These are phyloP conservation scores for Cyanocitta stelleri DNA, from an alignment of 2,113 vertebrate species.

Conservation along the genomic window DNA sequence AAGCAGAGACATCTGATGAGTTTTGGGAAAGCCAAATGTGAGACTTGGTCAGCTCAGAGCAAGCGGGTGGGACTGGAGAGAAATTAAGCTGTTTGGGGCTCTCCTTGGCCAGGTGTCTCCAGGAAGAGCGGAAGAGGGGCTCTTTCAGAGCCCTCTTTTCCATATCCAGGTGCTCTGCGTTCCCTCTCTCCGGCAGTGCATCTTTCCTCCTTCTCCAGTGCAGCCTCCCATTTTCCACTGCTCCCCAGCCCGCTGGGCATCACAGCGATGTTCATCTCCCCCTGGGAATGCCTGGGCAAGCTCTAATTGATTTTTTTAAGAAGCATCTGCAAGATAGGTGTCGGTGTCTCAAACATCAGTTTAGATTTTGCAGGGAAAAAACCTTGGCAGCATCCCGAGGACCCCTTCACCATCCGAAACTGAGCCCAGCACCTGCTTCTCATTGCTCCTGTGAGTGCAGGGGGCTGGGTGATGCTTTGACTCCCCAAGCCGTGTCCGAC, in stretches of 20 bases:
- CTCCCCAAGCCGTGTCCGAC: not conserved
- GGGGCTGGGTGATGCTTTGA: not conserved
- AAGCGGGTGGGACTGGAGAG: not conserved
- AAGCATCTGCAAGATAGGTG: not conserved
- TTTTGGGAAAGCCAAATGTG: not conserved
- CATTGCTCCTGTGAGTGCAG: fast-evolving
- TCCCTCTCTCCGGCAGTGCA: not conserved
- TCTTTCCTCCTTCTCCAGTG: not conserved
- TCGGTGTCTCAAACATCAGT: fast-evolving
- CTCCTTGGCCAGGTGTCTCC: not conserved
- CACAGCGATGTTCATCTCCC: not conserved
- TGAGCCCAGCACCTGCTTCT: not conserved
- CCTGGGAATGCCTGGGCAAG: not conserved
- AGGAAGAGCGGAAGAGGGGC: not conserved
- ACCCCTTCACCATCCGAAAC: not conserved
- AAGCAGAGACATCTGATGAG: not conserved
- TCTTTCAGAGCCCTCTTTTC: not conserved
- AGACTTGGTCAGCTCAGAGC: not conserved
- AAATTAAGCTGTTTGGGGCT: not conserved
- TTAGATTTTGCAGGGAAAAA: not conserved
- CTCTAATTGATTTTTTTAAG: not conserved
- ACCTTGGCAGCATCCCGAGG: not conserved
- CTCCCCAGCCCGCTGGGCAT: not conserved
- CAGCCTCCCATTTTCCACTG: not conserved
- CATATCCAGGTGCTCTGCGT: not conserved